A percentile compares a stretch with the other conserved stretches of the same genome.
Evolutionary conservation across 1,140 invertebrate genomes (phyloP).

Genomic region (Panulirus ornatus): DNA sequence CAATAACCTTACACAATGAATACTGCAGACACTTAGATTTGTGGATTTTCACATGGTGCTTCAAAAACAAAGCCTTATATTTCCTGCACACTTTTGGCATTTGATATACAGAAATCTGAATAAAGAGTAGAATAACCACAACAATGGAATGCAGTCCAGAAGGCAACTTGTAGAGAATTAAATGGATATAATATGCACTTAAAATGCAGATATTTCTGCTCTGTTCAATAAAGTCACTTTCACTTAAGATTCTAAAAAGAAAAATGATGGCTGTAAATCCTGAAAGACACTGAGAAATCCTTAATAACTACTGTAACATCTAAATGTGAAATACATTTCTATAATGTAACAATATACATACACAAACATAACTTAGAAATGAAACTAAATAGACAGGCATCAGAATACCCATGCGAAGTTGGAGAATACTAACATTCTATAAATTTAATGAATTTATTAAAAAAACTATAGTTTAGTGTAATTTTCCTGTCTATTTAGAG

Average conservation of each 20-base stretch:
- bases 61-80: constrained; percentile 58
- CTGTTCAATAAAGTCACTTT: constrained; percentile 54
- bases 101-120: constrained; percentile 50
- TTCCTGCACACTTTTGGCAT: constrained; percentile 65
- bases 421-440: constrained; percentile 34
- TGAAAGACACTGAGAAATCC: constrained; percentile 71
- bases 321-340: constrained; percentile 70
- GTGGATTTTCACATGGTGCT: constrained; percentile 22
- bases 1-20: constrained; percentile 9
- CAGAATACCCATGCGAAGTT: constrained; percentile 32
- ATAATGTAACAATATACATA: constrained; percentile 68
- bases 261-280: constrained; percentile 66
- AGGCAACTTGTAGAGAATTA: constrained; percentile 71
- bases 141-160: constrained; percentile 71
- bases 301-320: constrained; percentile 63
- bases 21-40: constrained; percentile 26
- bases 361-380: constrained; percentile 67
- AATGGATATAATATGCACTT: constrained; percentile 68
- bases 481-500: constrained; percentile 59
- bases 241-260: constrained; percentile 56
- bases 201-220: constrained; percentile 59
- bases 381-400: constrained; percentile 55
- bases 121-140: constrained; percentile 64
- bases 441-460: constrained; percentile 10
- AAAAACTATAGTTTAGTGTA: constrained; percentile 28